phyloP scores from a whole-genome alignment of 2,797 vertebrate genomes.

The Lacerta agilis region DNA sequence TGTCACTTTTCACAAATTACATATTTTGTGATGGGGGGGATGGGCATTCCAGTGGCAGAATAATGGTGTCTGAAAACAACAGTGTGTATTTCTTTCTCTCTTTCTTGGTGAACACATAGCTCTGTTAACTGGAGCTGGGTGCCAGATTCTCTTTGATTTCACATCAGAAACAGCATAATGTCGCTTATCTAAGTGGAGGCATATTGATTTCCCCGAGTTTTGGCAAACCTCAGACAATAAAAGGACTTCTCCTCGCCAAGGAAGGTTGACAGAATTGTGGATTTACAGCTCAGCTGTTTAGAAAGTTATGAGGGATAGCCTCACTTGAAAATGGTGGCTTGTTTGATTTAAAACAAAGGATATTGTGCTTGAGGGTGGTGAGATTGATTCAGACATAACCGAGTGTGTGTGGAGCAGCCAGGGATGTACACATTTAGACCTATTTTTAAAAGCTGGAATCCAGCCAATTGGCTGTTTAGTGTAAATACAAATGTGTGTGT shows the following conservation, averaged over 20 bases:
- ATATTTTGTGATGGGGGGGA: too few relatives aligned
- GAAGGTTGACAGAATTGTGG: background rate
- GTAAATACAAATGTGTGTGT: background rate
- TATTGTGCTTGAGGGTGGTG: background rate
- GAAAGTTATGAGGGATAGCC: background rate
- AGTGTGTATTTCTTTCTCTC: background rate
- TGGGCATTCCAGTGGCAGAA: background rate
- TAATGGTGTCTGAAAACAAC: background rate
- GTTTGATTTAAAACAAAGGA: slow-evolving; percentile 30
- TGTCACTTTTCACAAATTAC: background rate
- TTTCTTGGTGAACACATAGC: background rate
- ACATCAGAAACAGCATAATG: background rate
- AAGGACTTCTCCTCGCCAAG: background rate
- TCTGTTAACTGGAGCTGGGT: background rate
- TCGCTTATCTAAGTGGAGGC: background rate
- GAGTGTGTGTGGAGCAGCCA: background rate
- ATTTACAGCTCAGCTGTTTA: background rate
- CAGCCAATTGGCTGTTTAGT: background rate
- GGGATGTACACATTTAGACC: background rate
- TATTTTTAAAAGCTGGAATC: background rate
- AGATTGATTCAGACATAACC: background rate
- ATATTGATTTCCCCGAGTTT: background rate
- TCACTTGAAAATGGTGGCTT: background rate
- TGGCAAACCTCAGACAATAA: slow-evolving; percentile 23
- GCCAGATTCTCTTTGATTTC: background rate